A percentile compares a stretch with the other conserved stretches of the same genome.
These are phyloP conservation scores for Andrena bicolor DNA, from an alignment of 2,888 invertebrate species.

Conservation along the genomic window DNA sequence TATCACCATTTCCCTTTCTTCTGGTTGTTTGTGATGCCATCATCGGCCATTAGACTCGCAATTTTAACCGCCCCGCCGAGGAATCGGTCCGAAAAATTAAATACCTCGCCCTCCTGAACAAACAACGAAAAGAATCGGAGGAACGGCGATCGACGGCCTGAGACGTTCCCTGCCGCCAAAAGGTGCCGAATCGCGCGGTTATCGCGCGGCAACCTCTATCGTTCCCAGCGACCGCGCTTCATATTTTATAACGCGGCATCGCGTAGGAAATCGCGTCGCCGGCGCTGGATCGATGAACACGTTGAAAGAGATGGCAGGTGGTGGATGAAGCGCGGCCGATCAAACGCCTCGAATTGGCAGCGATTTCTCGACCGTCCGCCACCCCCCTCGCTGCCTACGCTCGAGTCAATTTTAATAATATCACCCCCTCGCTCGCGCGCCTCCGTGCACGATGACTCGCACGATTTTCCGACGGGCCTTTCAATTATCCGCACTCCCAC, in stretches of 20 bases:
- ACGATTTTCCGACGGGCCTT: conserved; percentile 73
- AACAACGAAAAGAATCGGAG: too few species aligned
- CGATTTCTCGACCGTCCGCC: conserved; percentile 73
- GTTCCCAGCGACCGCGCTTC: neutral
- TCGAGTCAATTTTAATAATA: conserved; percentile 80
- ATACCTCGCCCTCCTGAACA: too few species aligned
- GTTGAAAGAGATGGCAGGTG: conserved; percentile 73
- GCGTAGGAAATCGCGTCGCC: neutral
- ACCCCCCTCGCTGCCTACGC: conserved; percentile 26
- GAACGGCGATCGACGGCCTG: too few species aligned
- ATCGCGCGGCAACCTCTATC: neutral
- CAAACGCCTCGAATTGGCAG: conserved; percentile 78
- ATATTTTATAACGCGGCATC: neutral
- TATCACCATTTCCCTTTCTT: neutral
- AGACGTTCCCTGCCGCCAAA: neutral
- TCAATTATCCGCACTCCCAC: conserved; percentile 77
- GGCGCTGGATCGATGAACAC: conserved; percentile 62
- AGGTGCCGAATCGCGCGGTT: neutral
- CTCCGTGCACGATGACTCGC: conserved; percentile 75
- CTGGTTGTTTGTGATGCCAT: neutral
- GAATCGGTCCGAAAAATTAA: too few species aligned
- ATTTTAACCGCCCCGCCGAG: too few species aligned
- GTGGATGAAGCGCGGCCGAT: conserved; percentile 78
- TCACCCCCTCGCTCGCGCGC: conserved; percentile 40
- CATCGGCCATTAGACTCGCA: too few species aligned